Percentiles rank a stretch among this genome's conserved stretches.
Conservation (phyloP, 2,888 invertebrate genomes). For the Coenonympha arcania region DNA sequence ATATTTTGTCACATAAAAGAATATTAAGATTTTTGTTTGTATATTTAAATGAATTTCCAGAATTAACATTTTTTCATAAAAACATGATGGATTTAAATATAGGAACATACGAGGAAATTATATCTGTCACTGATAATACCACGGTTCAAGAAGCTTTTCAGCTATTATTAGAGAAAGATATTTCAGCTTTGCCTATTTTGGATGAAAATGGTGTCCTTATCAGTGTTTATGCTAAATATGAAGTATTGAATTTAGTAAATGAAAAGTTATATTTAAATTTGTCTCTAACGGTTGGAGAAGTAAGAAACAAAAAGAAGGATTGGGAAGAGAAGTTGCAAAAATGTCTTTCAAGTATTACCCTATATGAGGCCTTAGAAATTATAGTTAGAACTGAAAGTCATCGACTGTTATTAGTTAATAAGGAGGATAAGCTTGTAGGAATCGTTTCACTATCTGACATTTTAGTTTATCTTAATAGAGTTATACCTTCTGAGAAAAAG, state of each 20-base stretch:
- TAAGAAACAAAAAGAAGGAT: slow-evolving; percentile 89
- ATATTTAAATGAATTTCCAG: slow-evolving; percentile 68
- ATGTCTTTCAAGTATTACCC: slow-evolving; percentile 87
- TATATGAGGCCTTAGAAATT: slow-evolving; percentile 89
- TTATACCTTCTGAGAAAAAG: slow-evolving; percentile 67
- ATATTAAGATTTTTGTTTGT: slow-evolving; percentile 67
- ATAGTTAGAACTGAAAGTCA: slow-evolving; percentile 91
- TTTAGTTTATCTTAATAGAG: slow-evolving; percentile 69
- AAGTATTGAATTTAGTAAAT: slow-evolving; percentile 84
- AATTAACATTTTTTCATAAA: slow-evolving; percentile 66
- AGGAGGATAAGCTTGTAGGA: slow-evolving; percentile 64
- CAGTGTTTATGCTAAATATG: slow-evolving; percentile 69
- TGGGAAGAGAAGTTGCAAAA: slow-evolving; percentile 94
- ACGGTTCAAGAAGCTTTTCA: slow-evolving; percentile 63
- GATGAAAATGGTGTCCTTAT: slow-evolving; percentile 58
- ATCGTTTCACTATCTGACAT: slow-evolving; percentile 70
- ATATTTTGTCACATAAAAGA: slow-evolving; percentile 66
- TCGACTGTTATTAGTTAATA: slow-evolving; percentile 71
- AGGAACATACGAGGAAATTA: slow-evolving; percentile 62
- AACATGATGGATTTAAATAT: slow-evolving; percentile 62
- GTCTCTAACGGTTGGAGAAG: slow-evolving; percentile 87
- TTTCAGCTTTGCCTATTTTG: slow-evolving; percentile 65
- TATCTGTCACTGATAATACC: slow-evolving; percentile 58
- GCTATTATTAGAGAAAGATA: slow-evolving; percentile 60
- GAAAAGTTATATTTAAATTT: slow-evolving; percentile 94